A percentile compares a stretch with the other conserved stretches of the same genome.
These are phyloP conservation scores for Collichthys lucidus DNA, from an alignment of 2,113 vertebrate genomes.

Conservation along the genomic window DNA sequence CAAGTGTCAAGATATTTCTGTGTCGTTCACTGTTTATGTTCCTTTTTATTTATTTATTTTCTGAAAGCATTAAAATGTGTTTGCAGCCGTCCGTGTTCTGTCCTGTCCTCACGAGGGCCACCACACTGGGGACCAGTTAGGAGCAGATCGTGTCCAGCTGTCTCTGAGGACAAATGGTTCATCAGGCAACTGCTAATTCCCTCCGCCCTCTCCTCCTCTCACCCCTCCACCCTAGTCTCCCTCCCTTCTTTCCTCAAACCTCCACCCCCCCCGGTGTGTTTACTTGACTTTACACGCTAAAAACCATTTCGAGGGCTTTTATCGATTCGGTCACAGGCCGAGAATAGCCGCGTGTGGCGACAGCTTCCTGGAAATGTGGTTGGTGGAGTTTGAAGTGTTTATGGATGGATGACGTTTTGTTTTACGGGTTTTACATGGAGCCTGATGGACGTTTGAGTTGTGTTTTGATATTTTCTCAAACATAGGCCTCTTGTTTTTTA, in stretches of 20 bases:
- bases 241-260: not conserved
- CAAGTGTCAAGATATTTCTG: not conserved
- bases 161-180: conserved; percentile 81
- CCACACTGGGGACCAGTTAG: conserved; percentile 75
- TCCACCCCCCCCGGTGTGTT: conserved; percentile 15
- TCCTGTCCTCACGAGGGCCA: conserved; percentile 44
- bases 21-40: not conserved
- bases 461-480: conserved; percentile 45
- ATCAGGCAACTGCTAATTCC: conserved; percentile 79
- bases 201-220: conserved; percentile 30
- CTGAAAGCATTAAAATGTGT: not conserved
- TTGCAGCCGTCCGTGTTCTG: conserved; percentile 6
- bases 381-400: conserved; percentile 41
- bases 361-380: conserved; percentile 39
- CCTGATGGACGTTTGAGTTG: conserved; percentile 27
- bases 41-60: not conserved
- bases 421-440: conserved; percentile 43
- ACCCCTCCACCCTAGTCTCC: not conserved
- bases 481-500: not conserved
- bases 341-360: conserved; percentile 10
- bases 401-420: conserved; percentile 30
- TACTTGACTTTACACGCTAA: conserved; percentile 59
- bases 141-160: conserved; percentile 80
- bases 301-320: conserved; percentile 50
- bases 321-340: not conserved